A percentile compares a stretch with the other conserved stretches of the same genome.
Evolutionary conservation across 2,113 vertebrate species (phyloP).

Genomic region (Noctilio leporinus): DNA sequence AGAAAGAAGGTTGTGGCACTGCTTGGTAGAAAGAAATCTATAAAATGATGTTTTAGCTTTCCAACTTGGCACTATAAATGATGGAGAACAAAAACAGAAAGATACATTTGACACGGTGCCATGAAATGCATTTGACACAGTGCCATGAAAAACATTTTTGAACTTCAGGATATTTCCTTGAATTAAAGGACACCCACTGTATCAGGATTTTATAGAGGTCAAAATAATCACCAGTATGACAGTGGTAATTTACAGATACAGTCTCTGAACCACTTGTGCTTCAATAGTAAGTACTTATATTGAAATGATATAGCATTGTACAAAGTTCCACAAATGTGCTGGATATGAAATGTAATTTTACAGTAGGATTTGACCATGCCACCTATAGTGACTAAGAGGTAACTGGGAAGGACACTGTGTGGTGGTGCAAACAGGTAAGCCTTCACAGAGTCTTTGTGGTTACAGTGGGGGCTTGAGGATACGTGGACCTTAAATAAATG

Average conservation of each 20-base stretch:
- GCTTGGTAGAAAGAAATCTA: slow-evolving; percentile 14
- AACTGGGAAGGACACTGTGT: not conserved
- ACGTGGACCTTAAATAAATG: not conserved
- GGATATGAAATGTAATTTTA: not conserved
- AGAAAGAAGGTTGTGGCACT: not conserved
- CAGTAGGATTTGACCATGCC: not conserved
- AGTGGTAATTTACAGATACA: not conserved
- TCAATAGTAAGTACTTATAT: not conserved
- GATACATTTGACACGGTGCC: slow-evolving; percentile 27
- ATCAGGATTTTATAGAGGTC: slow-evolving; percentile 32
- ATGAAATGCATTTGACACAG: slow-evolving; percentile 37
- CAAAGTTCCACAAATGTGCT: not conserved
- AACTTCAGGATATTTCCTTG: slow-evolving; percentile 16
- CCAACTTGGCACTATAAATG: not conserved
- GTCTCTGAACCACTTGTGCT: not conserved
- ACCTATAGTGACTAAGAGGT: not conserved
- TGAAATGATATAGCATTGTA: slow-evolving; percentile 16
- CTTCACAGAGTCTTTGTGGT: not conserved
- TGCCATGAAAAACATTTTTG: slow-evolving; percentile 40
- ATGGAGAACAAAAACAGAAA: slow-evolving; percentile 19
- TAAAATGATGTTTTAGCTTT: slow-evolving; percentile 46
- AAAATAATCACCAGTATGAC: slow-evolving; percentile 42
- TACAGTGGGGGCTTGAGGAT: not conserved
- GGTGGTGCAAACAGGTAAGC: not conserved
- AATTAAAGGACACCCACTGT: not conserved